Evolutionary conservation across 2,113 vertebrate genomes (phyloP).

Genomic region (Cottus gobio): DNA sequence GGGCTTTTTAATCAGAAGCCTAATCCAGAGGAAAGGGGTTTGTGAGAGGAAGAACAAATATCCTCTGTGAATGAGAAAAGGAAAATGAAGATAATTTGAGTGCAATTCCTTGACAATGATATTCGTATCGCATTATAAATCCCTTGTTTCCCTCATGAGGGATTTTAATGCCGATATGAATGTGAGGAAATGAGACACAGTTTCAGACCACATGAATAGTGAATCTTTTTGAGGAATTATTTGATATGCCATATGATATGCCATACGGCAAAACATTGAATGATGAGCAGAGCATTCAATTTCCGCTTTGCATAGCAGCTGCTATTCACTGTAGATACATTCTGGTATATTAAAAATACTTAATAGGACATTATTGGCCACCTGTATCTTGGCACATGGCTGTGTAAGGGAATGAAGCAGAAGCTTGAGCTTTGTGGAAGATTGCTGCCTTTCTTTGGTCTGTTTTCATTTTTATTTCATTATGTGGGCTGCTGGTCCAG

Average conservation of each 20-base stretch:
- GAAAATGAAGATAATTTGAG: slow-evolving; percentile 40
- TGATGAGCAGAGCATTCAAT: slow-evolving; percentile 75
- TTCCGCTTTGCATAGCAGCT: slow-evolving; percentile 73
- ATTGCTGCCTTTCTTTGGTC: not conserved
- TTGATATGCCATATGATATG: slow-evolving; percentile 76
- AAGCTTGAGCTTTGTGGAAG: not conserved
- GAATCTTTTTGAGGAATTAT: slow-evolving; percentile 66
- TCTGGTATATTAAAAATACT: slow-evolving; percentile 70
- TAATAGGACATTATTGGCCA: slow-evolving; percentile 77
- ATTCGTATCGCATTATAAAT: slow-evolving; percentile 59
- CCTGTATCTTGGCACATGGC: slow-evolving; percentile 52
- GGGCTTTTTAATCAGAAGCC: slow-evolving; percentile 51
- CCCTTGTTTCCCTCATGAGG: slow-evolving; percentile 46
- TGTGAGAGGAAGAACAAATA: slow-evolving; percentile 38
- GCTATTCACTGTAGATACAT: slow-evolving; percentile 71
- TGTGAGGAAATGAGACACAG: slow-evolving; percentile 68
- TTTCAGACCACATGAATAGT: slow-evolving; percentile 54
- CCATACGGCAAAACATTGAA: slow-evolving; percentile 71
- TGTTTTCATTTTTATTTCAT: not conserved
- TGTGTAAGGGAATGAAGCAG: slow-evolving; percentile 28
- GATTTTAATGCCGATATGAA: slow-evolving; percentile 58
- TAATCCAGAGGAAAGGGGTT: slow-evolving; percentile 28
- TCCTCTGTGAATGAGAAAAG: slow-evolving; percentile 14
- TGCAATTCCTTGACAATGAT: slow-evolving; percentile 46
- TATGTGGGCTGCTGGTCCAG: not conserved